phyloP scores from a whole-genome alignment of 2,797 vertebrate species.

The Pantherophis alleghaniensis region DNA sequence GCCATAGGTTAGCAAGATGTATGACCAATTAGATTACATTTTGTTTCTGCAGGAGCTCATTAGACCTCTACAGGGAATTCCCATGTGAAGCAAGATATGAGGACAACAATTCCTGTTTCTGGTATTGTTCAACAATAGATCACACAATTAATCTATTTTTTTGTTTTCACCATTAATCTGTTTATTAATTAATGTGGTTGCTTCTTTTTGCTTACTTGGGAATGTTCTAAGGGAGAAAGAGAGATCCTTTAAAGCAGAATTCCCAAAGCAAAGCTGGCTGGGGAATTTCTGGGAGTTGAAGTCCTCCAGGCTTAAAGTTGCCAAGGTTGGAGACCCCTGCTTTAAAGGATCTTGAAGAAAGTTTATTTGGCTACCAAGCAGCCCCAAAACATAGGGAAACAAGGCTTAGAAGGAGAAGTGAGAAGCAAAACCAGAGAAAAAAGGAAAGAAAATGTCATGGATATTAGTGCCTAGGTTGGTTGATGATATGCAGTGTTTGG shows the following conservation, averaged over 20 bases:
- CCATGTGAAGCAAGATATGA: neutral
- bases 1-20: neutral
- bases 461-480: neutral
- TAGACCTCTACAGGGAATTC: neutral
- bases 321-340: too few relatives aligned
- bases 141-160: neutral
- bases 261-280: too few relatives aligned
- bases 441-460: neutral
- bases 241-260: too few relatives aligned
- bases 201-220: neutral
- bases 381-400: neutral
- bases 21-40: neutral
- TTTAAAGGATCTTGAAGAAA: neutral
- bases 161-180: neutral
- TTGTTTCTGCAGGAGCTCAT: neutral
- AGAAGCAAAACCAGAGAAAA: neutral
- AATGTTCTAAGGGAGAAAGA: neutral
- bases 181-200: neutral
- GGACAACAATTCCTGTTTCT: neutral
- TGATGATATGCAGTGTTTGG: neutral
- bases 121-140: neutral
- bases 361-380: neutral
- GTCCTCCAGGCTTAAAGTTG: too few relatives aligned
- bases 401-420: neutral
- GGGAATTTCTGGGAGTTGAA: too few relatives aligned